Base-by-base conservation (phyloP, 1,140 invertebrate species). In the Papilio glaucus region DNA sequence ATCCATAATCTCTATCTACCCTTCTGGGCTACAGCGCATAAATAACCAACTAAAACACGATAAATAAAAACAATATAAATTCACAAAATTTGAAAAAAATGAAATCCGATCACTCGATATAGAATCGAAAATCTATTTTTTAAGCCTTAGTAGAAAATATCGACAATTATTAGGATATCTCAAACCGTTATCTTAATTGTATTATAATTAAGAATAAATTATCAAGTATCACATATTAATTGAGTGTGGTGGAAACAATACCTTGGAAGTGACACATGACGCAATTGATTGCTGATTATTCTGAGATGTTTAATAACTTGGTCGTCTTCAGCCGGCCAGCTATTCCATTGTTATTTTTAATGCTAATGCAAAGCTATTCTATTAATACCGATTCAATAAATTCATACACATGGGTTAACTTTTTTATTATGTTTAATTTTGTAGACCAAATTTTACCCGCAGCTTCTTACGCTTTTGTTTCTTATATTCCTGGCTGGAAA, bases 281-380 rank as follows among this genome's bases (percentile, higher is more conserved):
- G 62, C 18, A 65, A 65, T n/a, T 10, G 33, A 37, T 10, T 37
- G 33, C 61, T 62, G 61, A 65, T 41, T 62, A 62, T 62, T 65
- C 29, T 63, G n/a, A 37, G 29, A 24, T 65, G 62, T 65, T 65
- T 65, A 65, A 65, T 39, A 65, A 65, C 62, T 65, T 65, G 9
- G 4, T 4, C 37, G 62, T 65, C 29, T 65, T 65, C 29, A 12
- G 18, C n/a, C 15, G 10, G 37, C 29, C 62, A 65, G 62, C 33
- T 10, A 63, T 63, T 37, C 61, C 37, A 24, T 63, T 63, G 61
- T 63, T 63, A 21, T 63, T 38, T 63, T 63, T 12, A 39, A 38
- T 39, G 7, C n/a, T 39, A 63, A 39, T 6, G 61, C 9, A 37
- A 63, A 38, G 13, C 12, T 37, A 39, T 21, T 39, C n/a, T 37